phyloP scores from a whole-genome alignment of 2,888 invertebrate species.

The Alloscopus bannaensis region DNA sequence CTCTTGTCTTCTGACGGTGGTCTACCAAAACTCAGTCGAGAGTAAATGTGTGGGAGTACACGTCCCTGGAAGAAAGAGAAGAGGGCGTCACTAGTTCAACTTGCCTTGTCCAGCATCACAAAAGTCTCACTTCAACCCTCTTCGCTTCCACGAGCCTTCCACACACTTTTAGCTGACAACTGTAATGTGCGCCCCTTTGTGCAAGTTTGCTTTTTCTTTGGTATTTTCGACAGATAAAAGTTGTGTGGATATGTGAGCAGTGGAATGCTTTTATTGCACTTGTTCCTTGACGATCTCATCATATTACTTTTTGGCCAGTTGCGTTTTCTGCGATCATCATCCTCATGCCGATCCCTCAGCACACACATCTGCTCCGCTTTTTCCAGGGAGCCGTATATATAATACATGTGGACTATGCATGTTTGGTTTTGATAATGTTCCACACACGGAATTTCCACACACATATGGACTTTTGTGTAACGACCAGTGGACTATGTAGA shows the following conservation, averaged over 20 bases:
- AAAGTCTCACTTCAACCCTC: background rate
- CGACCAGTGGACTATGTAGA: too few species aligned
- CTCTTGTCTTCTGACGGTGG: conserved; percentile 10
- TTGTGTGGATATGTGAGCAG: background rate
- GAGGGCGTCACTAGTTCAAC: background rate
- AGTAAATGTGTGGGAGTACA: conserved; percentile 12
- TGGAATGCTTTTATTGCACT: conserved; percentile 20
- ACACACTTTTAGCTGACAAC: too few species aligned
- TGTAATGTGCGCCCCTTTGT: background rate
- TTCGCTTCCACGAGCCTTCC: too few species aligned
- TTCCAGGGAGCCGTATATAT: too few species aligned
- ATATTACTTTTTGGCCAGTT: too few species aligned
- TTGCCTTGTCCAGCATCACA: background rate
- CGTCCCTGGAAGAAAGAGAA: conserved; percentile 1
- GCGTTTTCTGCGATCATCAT: too few species aligned
- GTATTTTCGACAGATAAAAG: conserved; percentile 16
- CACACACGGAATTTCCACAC: too few species aligned
- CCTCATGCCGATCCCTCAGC: too few species aligned
- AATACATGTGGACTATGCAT: too few species aligned
- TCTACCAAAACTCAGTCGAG: too few species aligned
- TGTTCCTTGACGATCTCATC: conserved; percentile 7
- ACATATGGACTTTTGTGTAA: too few species aligned
- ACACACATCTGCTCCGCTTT: too few species aligned
- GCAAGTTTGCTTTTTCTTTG: background rate
- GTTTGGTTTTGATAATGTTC: conserved; percentile 9